Evolutionary conservation across 2,888 invertebrate genomes (phyloP).

Genomic region (Microplitis deprimator): DNA sequence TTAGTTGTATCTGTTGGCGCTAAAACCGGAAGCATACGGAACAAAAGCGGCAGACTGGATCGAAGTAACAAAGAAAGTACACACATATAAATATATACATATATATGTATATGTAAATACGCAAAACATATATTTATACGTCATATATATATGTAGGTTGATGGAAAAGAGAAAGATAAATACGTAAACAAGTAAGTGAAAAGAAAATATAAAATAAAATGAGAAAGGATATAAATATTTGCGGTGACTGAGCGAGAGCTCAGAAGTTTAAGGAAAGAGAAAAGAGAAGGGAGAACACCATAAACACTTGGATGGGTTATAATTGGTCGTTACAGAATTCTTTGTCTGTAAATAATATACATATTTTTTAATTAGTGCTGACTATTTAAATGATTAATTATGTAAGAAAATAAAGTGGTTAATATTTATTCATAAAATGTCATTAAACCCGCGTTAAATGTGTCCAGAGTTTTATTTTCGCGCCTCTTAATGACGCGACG

Average conservation of each 20-base stretch:
- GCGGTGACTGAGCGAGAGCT: slow-evolving; percentile 23
- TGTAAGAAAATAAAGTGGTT: slow-evolving; percentile 17
- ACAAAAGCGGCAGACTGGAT: neutral
- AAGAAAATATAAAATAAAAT: slow-evolving; percentile 10
- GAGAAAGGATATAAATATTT: slow-evolving; percentile 32
- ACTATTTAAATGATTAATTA: neutral
- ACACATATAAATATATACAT: neutral
- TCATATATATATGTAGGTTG: neutral
- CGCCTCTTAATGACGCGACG: slow-evolving; percentile 58
- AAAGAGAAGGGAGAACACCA: slow-evolving; percentile 51
- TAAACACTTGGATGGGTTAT: slow-evolving; percentile 54
- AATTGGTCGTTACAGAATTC: slow-evolving; percentile 21
- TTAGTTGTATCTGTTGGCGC: neutral
- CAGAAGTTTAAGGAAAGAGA: slow-evolving; percentile 29
- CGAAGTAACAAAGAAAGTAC: neutral
- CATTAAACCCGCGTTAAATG: neutral
- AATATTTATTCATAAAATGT: neutral
- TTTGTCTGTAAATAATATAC: slow-evolving; percentile 32
- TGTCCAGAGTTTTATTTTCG: slow-evolving; percentile 55
- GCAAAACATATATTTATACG: neutral
- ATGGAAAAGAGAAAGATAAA: neutral
- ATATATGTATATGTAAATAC: too few relatives aligned
- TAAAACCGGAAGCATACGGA: neutral
- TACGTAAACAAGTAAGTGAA: neutral
- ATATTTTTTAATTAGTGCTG: neutral